phyloP scores from a whole-genome alignment of 2,797 vertebrate genomes.

The Periophthalmus magnuspinnatus region DNA sequence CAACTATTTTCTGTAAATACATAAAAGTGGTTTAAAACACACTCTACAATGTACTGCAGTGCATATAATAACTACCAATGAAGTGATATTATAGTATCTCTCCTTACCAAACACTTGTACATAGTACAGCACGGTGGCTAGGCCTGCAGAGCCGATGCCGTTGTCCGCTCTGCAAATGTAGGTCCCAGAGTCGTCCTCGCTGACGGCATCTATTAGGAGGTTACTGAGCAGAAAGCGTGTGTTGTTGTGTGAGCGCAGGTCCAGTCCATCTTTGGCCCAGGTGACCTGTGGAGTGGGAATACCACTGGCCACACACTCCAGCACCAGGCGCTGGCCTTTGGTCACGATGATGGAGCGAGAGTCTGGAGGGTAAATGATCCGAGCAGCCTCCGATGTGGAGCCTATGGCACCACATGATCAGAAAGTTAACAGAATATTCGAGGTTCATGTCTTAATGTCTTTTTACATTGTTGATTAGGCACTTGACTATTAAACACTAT shows the following conservation, averaged over 20 bases:
- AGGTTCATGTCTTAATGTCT: background rate
- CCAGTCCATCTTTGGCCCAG: slow-evolving; percentile 91
- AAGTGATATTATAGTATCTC: background rate
- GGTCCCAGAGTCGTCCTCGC: slow-evolving; percentile 89
- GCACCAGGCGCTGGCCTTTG: slow-evolving; percentile 92
- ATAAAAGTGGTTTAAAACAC: slow-evolving; percentile 1
- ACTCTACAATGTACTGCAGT: background rate
- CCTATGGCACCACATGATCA: slow-evolving; percentile 68
- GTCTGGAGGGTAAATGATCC: slow-evolving; percentile 91
- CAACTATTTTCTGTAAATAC: slow-evolving; percentile 10
- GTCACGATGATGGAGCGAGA: slow-evolving; percentile 94
- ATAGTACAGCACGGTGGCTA: slow-evolving; percentile 85
- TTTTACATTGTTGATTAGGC: background rate
- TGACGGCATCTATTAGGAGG: slow-evolving; percentile 88
- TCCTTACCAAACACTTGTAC: slow-evolving; percentile 95
- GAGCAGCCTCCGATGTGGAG: slow-evolving; percentile 89
- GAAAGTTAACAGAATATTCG: background rate
- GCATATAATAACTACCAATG: background rate
- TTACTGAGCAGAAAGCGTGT: slow-evolving; percentile 94
- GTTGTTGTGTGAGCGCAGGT: slow-evolving; percentile 85
- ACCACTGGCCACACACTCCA: slow-evolving; percentile 95
- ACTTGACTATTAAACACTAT: background rate
- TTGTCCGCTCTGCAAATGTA: slow-evolving; percentile 91
- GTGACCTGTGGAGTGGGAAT: slow-evolving; percentile 90
- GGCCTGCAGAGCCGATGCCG: slow-evolving; percentile 77